Evolutionary conservation across 1,140 invertebrate genomes (phyloP), one percentile per base, ranked within the genome.

Genomic region (Subanguina moxae): DNA sequence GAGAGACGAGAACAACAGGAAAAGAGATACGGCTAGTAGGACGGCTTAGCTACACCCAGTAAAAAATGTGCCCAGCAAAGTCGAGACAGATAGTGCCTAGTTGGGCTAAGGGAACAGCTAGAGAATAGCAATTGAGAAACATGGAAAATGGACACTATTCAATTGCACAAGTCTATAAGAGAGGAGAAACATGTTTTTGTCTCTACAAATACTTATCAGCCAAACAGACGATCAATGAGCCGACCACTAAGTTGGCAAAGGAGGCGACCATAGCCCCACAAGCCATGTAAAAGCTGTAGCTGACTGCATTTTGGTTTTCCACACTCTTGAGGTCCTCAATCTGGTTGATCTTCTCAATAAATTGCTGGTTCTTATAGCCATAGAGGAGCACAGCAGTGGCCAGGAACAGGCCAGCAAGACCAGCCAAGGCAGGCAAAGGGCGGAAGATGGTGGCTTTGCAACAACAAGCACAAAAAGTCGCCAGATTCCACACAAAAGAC

Each of bases 401-500:
- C n/a, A 78, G n/a, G 1, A 45, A 45, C 57, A 78, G 17, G 23
- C 63, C 64, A 15, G 76, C 64, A 19, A 73, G 30, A 30, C 56
- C n/a, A 13, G 75, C 42, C 25, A 75, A 38, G 11, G 28, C 30
- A 25, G 73, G 73, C n/a, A 74, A 25, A 21, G 73, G 73, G 28
- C 65, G 76, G 42, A 76, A 56, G 45, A 74, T 75, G 42, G 48
- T 59, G 30, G 69, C 70, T 43, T 58, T 57, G 56, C 72, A 74
- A 46, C 64, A 77, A 28, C 72, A 70, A 15, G 65, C 75, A 57
- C 66, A 75, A 46, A 71, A 77, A 7, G 75, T 75, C 15, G 76
- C 23, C 19, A 78, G 17, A n/a, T 77, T 75, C 72, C 68, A 76
- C 8, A 76, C 48, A 25, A 76, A 52, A 0, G 76, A 72, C 1